Evolutionary conservation across 2,797 vertebrate genomes (phyloP).

Genomic region (Borostomias antarcticus): DNA sequence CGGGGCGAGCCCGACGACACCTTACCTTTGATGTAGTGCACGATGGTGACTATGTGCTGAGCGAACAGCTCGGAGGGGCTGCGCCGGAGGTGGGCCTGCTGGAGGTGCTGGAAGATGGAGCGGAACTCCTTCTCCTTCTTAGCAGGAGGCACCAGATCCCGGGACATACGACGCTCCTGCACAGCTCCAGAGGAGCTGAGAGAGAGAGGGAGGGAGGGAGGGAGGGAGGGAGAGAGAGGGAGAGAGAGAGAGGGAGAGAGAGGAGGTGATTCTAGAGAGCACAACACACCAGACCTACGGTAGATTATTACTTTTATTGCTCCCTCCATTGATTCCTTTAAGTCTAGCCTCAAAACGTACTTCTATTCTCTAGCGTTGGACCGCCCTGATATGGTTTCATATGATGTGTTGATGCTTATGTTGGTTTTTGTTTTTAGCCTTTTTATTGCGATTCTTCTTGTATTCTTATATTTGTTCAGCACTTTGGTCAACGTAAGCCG

Average conservation of each 20-base stretch:
- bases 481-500: too few species aligned
- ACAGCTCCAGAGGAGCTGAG: constrained; percentile 73
- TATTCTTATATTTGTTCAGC: too few species aligned
- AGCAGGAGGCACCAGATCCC: constrained; percentile 86
- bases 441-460: too few species aligned
- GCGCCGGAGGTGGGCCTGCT: constrained; percentile 88
- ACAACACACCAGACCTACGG: too few species aligned
- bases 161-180: constrained; percentile 86
- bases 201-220: neutral
- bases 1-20: constrained; percentile 2
- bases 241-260: neutral
- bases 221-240: neutral
- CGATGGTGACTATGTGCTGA: constrained; percentile 97
- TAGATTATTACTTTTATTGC: too few species aligned
- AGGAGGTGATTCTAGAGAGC: neutral
- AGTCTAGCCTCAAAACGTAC: too few species aligned
- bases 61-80: constrained; percentile 96
- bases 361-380: too few species aligned
- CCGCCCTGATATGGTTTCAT: too few species aligned
- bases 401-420: too few species aligned
- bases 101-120: constrained; percentile 97
- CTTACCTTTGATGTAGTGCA: constrained; percentile 97
- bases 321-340: too few species aligned
- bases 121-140: constrained; percentile 95
- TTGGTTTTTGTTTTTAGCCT: too few species aligned